These are phyloP conservation scores for Hyphantria cunea DNA, from an alignment of 1,140 invertebrate species.

Conservation along the genomic window DNA sequence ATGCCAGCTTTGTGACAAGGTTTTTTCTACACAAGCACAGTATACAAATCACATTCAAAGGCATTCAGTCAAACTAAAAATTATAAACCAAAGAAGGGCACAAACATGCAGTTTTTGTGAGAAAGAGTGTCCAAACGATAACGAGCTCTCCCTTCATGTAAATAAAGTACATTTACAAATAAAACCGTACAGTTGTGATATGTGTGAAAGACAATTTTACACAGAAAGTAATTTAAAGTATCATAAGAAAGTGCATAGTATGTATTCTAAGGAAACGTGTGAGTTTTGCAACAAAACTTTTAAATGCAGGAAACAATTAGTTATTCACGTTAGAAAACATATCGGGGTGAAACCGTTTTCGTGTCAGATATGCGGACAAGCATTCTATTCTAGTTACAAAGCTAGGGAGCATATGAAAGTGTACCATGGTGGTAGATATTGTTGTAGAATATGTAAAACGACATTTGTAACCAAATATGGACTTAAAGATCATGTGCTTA, in stretches of 20 bases:
- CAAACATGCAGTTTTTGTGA: constrained; percentile 73
- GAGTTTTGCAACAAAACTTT: constrained; percentile 59
- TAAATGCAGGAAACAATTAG: constrained; percentile 60
- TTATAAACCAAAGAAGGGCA: constrained; percentile 23
- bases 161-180: constrained; percentile 74
- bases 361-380: constrained; percentile 57
- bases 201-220: constrained; percentile 69
- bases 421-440: constrained; percentile 61
- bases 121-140: constrained; percentile 60
- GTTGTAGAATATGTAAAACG: constrained; percentile 61
- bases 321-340: constrained; percentile 68
- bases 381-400: constrained; percentile 56
- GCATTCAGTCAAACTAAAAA: constrained; percentile 51
- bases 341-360: constrained; percentile 58
- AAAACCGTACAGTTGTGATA: constrained; percentile 71
- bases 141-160: constrained; percentile 64
- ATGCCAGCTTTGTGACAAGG: constrained; percentile 62
- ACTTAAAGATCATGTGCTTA: constrained; percentile 60
- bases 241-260: constrained; percentile 64
- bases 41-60: constrained; percentile 60
- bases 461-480: constrained; percentile 50
- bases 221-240: constrained; percentile 58
- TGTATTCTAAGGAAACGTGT: constrained; percentile 55
- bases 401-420: constrained; percentile 61
- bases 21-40: constrained; percentile 46